Conservation (phyloP, 2,797 vertebrate genomes). For the Serranus cabrilla region DNA sequence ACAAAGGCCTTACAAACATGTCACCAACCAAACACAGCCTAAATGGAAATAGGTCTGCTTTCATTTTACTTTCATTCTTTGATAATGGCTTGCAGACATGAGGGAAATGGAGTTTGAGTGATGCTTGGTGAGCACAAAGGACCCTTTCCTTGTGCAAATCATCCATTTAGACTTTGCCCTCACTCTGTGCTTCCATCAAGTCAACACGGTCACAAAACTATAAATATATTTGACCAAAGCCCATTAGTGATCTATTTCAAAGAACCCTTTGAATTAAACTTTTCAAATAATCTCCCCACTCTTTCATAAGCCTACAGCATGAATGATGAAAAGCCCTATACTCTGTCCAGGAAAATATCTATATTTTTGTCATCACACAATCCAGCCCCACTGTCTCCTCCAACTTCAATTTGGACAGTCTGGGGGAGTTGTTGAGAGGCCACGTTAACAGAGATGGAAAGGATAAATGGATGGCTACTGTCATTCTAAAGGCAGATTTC, state of each 20-base stretch:
- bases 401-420: slow-evolving; percentile 60
- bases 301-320: slow-evolving; percentile 51
- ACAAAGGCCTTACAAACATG: slow-evolving; percentile 62
- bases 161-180: slow-evolving; percentile 52
- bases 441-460: slow-evolving; percentile 51
- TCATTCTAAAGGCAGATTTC: slow-evolving; percentile 77
- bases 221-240: slow-evolving; percentile 63
- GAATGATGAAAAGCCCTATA: slow-evolving; percentile 59
- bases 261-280: slow-evolving; percentile 53
- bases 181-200: slow-evolving; percentile 46
- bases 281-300: slow-evolving; percentile 54
- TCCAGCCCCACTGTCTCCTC: slow-evolving; percentile 36
- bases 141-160: slow-evolving; percentile 51
- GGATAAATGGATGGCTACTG: slow-evolving; percentile 70
- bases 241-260: slow-evolving; percentile 53
- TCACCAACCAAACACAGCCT: slow-evolving; percentile 51
- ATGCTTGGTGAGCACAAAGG: slow-evolving; percentile 51
- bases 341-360: slow-evolving; percentile 54
- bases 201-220: slow-evolving; percentile 58
- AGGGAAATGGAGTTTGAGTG: slow-evolving; percentile 58
- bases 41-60: slow-evolving; percentile 63
- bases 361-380: slow-evolving; percentile 55
- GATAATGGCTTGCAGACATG: slow-evolving; percentile 56
- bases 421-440: slow-evolving; percentile 43
- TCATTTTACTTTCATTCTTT: slow-evolving; percentile 63